These are phyloP conservation scores for Perca fluviatilis DNA, from an alignment of 2,113 vertebrate species.

Conservation along the genomic window DNA sequence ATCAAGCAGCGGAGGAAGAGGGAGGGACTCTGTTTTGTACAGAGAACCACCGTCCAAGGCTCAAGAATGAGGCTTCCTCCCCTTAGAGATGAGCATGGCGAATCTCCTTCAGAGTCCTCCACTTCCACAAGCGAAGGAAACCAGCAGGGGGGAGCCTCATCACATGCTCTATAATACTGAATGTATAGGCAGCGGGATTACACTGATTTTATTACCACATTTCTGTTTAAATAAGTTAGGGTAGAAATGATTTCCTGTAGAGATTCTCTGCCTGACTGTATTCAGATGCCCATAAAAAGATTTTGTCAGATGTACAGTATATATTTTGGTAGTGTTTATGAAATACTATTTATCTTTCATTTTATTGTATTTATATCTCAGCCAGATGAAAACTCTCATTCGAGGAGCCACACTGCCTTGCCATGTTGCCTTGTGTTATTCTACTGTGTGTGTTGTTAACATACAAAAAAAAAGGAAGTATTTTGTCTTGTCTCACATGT, in stretches of 20 bases:
- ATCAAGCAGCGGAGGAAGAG: slow-evolving; percentile 54
- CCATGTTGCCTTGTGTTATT: not conserved
- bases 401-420: not conserved
- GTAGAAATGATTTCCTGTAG: not conserved
- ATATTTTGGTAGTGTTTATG: slow-evolving; percentile 10
- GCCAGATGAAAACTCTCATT: not conserved
- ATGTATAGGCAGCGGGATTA: slow-evolving; percentile 3
- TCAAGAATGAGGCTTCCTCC: slow-evolving; percentile 37
- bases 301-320: not conserved
- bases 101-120: slow-evolving; percentile 47
- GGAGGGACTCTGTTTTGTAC: slow-evolving; percentile 41
- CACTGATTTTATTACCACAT: slow-evolving; percentile 15
- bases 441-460: not conserved
- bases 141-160: slow-evolving; percentile 48
- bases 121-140: slow-evolving; percentile 34
- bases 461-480: not conserved
- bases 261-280: not conserved
- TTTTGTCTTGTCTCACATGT: not conserved
- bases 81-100: not conserved
- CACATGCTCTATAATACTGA: slow-evolving; percentile 33
- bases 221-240: slow-evolving; percentile 26
- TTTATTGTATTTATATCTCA: slow-evolving; percentile 23
- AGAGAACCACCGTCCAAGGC: slow-evolving; percentile 9
- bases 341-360: not conserved
- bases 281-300: slow-evolving; percentile 2